These are phyloP conservation scores for Azorinus chamasolen DNA, from an alignment of 2,888 invertebrate species.

Conservation along the genomic window DNA sequence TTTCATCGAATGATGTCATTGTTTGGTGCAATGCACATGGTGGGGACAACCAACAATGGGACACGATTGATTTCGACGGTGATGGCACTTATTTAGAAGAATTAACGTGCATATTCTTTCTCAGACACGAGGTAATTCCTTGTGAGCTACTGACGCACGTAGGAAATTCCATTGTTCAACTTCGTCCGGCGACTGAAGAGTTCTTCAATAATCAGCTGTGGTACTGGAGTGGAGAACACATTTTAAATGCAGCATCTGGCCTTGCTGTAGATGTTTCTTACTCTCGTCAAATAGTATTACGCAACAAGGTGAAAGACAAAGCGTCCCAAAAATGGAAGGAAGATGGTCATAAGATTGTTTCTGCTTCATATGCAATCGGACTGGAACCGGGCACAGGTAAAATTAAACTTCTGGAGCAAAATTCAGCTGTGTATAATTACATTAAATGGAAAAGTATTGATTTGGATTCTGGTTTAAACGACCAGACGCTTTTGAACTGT, in stretches of 20 bases:
- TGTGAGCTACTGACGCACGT: conserved; percentile 6
- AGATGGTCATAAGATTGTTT: too few species aligned
- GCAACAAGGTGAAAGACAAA: too few species aligned
- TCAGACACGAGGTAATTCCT: neutral
- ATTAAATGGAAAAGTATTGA: too few species aligned
- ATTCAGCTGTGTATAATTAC: too few species aligned
- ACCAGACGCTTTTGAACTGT: too few species aligned
- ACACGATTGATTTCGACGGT: neutral
- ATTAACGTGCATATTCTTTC: conserved; percentile 4
- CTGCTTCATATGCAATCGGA: neutral
- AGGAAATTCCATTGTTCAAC: neutral
- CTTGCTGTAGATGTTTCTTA: too few species aligned
- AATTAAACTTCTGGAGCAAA: neutral
- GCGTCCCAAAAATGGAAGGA: too few species aligned
- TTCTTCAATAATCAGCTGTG: conserved; percentile 1
- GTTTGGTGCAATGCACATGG: too few species aligned
- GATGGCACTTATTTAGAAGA: neutral
- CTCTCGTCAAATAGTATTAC: too few species aligned
- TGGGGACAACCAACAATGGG: too few species aligned
- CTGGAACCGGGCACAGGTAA: neutral
- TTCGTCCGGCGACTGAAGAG: neutral
- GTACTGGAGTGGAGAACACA: conserved; percentile 1
- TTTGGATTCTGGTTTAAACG: too few species aligned
- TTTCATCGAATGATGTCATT: too few species aligned
- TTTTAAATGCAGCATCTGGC: neutral